These are phyloP conservation scores for Campoplex nolae DNA, from an alignment of 2,888 invertebrate genomes.

Conservation along the genomic window DNA sequence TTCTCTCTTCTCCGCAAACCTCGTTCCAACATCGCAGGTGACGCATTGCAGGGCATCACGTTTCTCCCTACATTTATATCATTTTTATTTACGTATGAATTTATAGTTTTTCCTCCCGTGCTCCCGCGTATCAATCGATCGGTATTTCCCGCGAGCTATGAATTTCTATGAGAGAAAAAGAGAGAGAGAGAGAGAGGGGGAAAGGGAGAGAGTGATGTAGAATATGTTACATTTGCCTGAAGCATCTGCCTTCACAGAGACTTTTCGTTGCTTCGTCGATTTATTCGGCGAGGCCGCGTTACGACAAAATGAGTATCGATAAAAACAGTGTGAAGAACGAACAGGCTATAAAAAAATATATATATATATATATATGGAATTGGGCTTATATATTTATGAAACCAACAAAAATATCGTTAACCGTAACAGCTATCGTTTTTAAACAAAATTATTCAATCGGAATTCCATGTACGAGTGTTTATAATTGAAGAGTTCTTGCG, in stretches of 20 bases:
- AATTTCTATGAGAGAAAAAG: slow-evolving; percentile 16
- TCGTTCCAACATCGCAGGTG: slow-evolving; percentile 25
- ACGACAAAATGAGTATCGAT: background rate
- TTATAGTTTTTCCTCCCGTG: slow-evolving; percentile 33
- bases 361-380: background rate
- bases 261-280: slow-evolving; percentile 19
- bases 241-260: slow-evolving; percentile 8
- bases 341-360: background rate
- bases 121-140: slow-evolving; percentile 57
- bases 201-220: background rate
- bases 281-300: background rate
- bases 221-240: background rate
- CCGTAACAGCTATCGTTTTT: background rate
- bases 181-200: background rate
- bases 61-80: slow-evolving; percentile 54
- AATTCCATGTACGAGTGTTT: background rate
- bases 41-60: slow-evolving; percentile 64
- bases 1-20: background rate
- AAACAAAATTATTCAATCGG: background rate
- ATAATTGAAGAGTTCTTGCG: background rate
- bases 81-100: slow-evolving; percentile 59
- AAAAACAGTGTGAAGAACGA: background rate
- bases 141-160: slow-evolving; percentile 56
- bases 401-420: background rate
- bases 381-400: background rate